A percentile compares a stretch with the other conserved stretches of the same genome.
phyloP scores from a whole-genome alignment of 2,113 vertebrate species.

The Nyctereutes procyonoides region DNA sequence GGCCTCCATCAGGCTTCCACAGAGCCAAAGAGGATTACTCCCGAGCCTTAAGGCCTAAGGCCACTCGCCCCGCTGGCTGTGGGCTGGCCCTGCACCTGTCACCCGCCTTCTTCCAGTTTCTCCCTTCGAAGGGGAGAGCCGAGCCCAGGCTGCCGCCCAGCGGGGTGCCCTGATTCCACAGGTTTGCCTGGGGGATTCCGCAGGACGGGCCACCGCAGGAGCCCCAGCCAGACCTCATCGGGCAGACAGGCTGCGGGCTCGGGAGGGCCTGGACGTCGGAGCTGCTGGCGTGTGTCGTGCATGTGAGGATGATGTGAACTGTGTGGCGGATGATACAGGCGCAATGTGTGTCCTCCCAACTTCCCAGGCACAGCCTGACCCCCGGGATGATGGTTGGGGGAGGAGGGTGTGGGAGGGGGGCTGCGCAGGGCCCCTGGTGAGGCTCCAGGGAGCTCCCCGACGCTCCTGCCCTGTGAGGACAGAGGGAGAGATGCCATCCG shows the following conservation, averaged over 20 bases:
- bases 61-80: not conserved
- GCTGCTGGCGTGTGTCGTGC: not conserved
- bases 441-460: not conserved
- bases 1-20: no score
- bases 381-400: not conserved
- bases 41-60: not conserved
- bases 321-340: not conserved
- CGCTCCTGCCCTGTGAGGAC: not conserved
- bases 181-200: not conserved
- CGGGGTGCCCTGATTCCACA: no score
- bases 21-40: not conserved
- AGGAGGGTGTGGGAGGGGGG: not conserved
- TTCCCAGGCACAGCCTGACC: not conserved
- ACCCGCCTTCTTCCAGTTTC: no score
- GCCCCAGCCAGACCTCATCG: not conserved
- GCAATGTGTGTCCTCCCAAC: not conserved
- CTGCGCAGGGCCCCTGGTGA: not conserved
- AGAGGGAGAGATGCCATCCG: not conserved
- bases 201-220: not conserved
- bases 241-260: not conserved
- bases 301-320: not conserved
- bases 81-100: not conserved
- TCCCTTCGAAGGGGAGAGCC: no score
- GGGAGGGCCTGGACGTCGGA: no score
- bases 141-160: not conserved